Percentiles rank a stretch among this genome's conserved stretches.
Conservation (phyloP, 2,888 invertebrate species). For the Synergus japonicus region DNA sequence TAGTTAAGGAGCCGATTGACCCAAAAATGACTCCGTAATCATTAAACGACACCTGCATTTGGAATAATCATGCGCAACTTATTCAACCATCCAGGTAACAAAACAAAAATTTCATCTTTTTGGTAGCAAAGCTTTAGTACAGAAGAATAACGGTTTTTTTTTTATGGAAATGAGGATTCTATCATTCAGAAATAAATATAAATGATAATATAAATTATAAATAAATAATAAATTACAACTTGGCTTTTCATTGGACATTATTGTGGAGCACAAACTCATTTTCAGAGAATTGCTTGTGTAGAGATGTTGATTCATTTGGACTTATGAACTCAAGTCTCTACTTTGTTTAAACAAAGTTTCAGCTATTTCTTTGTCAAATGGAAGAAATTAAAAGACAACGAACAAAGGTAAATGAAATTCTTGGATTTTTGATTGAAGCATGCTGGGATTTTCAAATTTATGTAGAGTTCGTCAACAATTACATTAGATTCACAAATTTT, state of each 20-base stretch:
- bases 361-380: background rate
- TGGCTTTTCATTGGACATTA: too few relatives aligned
- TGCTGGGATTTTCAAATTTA: background rate
- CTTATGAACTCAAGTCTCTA: background rate
- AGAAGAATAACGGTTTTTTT: too few relatives aligned
- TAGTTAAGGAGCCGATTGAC: slow-evolving; percentile 32
- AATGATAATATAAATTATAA: too few relatives aligned
- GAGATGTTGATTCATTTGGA: background rate
- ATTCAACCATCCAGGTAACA: background rate
- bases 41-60: slow-evolving; percentile 2
- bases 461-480: background rate
- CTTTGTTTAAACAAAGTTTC: background rate
- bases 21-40: slow-evolving; percentile 33
- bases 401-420: background rate
- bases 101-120: background rate
- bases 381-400: too few relatives aligned
- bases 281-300: background rate
- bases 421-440: too few relatives aligned
- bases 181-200: too few relatives aligned
- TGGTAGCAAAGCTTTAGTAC: background rate
- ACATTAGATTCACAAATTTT: background rate
- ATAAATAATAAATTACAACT: too few relatives aligned
- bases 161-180: too few relatives aligned
- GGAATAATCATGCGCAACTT: background rate
- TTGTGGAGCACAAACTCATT: too few relatives aligned